These are phyloP conservation scores for Balaenoptera acutorostrata DNA, from an alignment of 2,113 vertebrate species.

Conservation along the genomic window DNA sequence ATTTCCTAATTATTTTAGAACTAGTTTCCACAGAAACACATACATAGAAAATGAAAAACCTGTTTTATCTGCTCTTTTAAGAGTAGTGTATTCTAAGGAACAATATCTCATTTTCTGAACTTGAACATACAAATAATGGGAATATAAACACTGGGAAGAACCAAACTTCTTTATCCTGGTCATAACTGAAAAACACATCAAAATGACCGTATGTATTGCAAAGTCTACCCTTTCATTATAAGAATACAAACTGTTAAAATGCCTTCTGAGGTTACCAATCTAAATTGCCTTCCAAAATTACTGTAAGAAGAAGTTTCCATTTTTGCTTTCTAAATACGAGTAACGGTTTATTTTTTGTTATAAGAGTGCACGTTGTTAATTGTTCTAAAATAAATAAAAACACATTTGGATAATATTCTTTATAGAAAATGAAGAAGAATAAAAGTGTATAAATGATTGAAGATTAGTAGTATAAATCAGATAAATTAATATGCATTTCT, in stretches of 20 bases:
- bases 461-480: background rate
- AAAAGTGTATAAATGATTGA: background rate
- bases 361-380: background rate
- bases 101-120: background rate
- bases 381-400: slow-evolving; percentile 7
- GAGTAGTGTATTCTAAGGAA: background rate
- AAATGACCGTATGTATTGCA: background rate
- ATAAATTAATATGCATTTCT: background rate
- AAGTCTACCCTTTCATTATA: background rate
- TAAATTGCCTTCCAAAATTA: slow-evolving; percentile 9
- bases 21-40: background rate
- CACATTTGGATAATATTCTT: background rate
- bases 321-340: slow-evolving; percentile 26
- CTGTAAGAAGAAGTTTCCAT: background rate
- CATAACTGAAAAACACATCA: background rate
- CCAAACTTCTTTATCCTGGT: background rate
- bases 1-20: background rate
- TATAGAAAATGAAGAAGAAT: background rate
- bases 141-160: background rate
- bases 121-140: background rate
- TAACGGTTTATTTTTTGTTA: background rate
- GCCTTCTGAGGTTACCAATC: background rate
- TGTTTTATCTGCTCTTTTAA: background rate
- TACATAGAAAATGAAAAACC: background rate
- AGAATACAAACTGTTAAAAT: background rate